phyloP scores from a whole-genome alignment of 2,888 invertebrate species.

The Chromoteleia sp. region DNA sequence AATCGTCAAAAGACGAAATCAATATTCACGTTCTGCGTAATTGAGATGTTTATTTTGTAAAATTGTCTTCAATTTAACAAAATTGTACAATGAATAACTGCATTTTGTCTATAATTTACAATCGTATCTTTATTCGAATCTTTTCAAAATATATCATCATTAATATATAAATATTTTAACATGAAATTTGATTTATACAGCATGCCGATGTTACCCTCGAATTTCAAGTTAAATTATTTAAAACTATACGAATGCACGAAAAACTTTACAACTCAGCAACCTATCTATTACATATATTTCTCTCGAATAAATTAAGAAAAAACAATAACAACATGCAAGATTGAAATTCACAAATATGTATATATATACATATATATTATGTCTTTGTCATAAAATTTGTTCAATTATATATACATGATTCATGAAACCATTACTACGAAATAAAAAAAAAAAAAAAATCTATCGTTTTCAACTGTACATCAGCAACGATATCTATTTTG shows the following conservation, averaged over 20 bases:
- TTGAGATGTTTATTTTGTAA: slow-evolving; percentile 63
- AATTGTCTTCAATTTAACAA: slow-evolving; percentile 59
- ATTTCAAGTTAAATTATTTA: slow-evolving; percentile 28
- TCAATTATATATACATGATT: slow-evolving; percentile 54
- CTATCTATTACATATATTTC: slow-evolving; percentile 43
- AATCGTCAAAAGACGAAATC: background rate
- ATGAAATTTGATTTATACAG: slow-evolving; percentile 51
- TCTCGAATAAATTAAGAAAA: slow-evolving; percentile 45
- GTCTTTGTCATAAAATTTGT: slow-evolving; percentile 54
- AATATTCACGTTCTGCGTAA: slow-evolving; percentile 10
- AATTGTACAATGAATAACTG: slow-evolving; percentile 58
- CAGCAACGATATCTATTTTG: slow-evolving; percentile 51
- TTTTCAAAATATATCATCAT: slow-evolving; percentile 57
- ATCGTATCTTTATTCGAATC: slow-evolving; percentile 42
- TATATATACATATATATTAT: slow-evolving; percentile 51
- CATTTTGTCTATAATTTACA: slow-evolving; percentile 49
- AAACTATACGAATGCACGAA: slow-evolving; percentile 51
- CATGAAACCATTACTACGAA: slow-evolving; percentile 16
- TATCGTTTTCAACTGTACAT: slow-evolving; percentile 49
- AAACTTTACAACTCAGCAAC: slow-evolving; percentile 59
- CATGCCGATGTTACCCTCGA: slow-evolving; percentile 16
- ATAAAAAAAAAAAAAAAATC: slow-evolving; percentile 6
- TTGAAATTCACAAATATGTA: slow-evolving; percentile 51
- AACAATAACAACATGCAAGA: slow-evolving; percentile 50
- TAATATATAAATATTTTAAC: slow-evolving; percentile 45